A percentile compares a stretch with the other conserved stretches of the same genome.
phyloP scores from a whole-genome alignment of 2,888 invertebrate genomes.

The Fragum fragum region DNA sequence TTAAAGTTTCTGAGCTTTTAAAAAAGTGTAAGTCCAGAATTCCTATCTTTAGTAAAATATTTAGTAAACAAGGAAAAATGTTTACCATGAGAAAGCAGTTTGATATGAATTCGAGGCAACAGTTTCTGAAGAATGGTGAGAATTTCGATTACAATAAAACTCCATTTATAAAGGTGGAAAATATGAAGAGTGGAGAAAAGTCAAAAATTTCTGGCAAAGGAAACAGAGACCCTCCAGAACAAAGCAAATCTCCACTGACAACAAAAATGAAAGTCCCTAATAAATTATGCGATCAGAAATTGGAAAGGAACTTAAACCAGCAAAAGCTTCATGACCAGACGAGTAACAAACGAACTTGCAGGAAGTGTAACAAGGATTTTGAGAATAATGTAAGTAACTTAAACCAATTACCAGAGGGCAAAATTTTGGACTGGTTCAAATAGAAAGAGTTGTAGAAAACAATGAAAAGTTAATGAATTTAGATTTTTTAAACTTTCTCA shows the following conservation, averaged over 20 bases:
- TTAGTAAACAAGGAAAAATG: neutral
- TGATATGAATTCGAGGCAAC: slow-evolving; percentile 10
- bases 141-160: slow-evolving; percentile 1
- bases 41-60: neutral
- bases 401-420: too few relatives aligned
- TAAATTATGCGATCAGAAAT: too few relatives aligned
- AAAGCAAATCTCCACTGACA: too few relatives aligned
- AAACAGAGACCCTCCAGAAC: neutral
- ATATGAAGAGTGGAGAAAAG: neutral
- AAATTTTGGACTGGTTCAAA: too few relatives aligned
- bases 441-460: too few relatives aligned
- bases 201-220: too few relatives aligned
- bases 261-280: too few relatives aligned
- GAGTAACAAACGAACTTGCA: neutral
- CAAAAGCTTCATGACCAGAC: neutral
- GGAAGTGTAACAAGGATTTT: slow-evolving; percentile 12
- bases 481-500: too few relatives aligned
- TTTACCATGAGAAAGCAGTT: slow-evolving; percentile 20
- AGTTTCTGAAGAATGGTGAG: neutral
- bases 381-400: slow-evolving; percentile 5
- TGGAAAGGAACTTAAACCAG: too few relatives aligned
- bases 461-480: too few relatives aligned
- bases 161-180: slow-evolving; percentile 8
- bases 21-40: neutral
- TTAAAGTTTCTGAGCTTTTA: neutral